Evolutionary conservation across 2,888 invertebrate genomes (phyloP).

Genomic region (Zygogramma bicolorata): DNA sequence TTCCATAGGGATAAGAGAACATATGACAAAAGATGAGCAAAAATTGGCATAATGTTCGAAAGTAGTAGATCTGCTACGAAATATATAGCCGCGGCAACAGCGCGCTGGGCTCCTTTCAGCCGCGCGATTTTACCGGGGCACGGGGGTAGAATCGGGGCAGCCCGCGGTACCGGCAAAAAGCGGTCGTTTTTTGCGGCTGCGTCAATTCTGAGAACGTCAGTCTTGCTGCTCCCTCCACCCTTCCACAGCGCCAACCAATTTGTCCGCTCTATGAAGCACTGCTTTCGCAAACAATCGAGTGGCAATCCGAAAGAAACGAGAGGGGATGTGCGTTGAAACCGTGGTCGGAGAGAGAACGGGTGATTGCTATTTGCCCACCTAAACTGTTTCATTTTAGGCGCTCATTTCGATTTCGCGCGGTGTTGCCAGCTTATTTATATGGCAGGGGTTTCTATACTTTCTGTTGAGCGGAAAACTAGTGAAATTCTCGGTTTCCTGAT

Average conservation of each 20-base stretch:
- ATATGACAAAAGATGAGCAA: too few relatives aligned
- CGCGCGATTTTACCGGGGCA: neutral
- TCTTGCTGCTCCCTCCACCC: neutral
- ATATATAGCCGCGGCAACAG: too few relatives aligned
- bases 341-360: neutral
- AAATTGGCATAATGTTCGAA: too few relatives aligned
- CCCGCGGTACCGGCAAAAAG: neutral
- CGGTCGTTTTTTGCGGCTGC: conserved; percentile 10
- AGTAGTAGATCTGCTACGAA: too few relatives aligned
- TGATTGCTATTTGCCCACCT: neutral
- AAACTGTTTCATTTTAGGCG: neutral
- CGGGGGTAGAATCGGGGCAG: neutral
- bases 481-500: too few relatives aligned
- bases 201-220: neutral
- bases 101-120: neutral
- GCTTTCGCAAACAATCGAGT: neutral
- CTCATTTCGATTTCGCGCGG: neutral
- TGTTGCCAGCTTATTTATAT: too few relatives aligned
- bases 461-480: too few relatives aligned
- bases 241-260: neutral
- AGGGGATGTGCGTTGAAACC: neutral
- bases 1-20: too few relatives aligned
- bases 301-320: neutral
- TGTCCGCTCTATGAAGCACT: too few relatives aligned
- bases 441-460: too few relatives aligned